These are phyloP conservation scores for Grantiella picta DNA, from an alignment of 2,113 vertebrate species.

Conservation along the genomic window DNA sequence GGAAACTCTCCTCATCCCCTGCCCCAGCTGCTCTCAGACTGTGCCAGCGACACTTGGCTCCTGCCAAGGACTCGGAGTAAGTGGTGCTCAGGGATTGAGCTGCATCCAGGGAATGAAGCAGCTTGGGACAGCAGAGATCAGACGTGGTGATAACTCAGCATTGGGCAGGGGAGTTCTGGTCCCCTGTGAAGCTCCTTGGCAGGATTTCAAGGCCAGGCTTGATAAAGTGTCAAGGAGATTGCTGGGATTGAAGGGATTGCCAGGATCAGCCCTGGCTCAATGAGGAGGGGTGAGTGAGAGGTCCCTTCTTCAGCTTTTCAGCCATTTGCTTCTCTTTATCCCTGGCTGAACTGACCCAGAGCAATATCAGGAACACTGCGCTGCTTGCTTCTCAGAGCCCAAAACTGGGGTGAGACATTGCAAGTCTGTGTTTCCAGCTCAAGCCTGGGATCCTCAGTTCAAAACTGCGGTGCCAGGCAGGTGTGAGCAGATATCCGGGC, in stretches of 20 bases:
- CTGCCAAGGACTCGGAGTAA: rapidly evolving
- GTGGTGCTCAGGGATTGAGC: rapidly evolving
- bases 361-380: rapidly evolving
- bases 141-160: neutral
- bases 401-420: rapidly evolving
- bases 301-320: neutral
- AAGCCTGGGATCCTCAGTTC: neutral
- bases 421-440: neutral
- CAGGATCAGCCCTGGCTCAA: neutral
- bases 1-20: neutral
- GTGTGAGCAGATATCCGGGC: neutral
- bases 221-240: rapidly evolving
- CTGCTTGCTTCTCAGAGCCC: neutral
- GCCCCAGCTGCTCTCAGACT: neutral
- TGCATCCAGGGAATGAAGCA: neutral
- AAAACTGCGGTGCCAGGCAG: neutral
- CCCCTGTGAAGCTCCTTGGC: neutral
- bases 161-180: neutral
- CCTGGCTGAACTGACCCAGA: neutral
- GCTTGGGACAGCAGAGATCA: neutral
- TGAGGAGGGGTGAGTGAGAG: rapidly evolving
- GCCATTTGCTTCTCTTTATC: neutral
- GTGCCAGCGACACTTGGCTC: rapidly evolving
- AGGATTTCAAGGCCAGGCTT: neutral
- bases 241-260: neutral